Evolutionary conservation across 2,888 invertebrate species (phyloP).

Genomic region (Drosophila aldrichi): DNA sequence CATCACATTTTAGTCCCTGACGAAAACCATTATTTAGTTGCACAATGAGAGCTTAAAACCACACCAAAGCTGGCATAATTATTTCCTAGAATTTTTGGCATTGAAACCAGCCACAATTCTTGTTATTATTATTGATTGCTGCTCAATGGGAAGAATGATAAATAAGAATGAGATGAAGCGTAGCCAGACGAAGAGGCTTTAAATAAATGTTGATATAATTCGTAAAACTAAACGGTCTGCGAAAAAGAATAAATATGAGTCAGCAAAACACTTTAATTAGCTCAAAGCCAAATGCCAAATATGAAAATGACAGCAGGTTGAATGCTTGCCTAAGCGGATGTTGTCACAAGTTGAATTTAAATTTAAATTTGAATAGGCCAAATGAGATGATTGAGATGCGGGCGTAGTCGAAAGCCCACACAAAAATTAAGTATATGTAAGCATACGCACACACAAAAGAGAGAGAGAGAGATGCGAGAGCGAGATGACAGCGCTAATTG

Average conservation of each 20-base stretch:
- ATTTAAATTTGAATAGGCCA: constrained; percentile 32
- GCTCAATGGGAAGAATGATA: background rate
- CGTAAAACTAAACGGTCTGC: constrained; percentile 4
- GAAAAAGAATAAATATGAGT: constrained; percentile 18
- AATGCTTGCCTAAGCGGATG: constrained; percentile 62
- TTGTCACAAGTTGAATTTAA: constrained; percentile 24
- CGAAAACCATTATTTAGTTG: too few species aligned
- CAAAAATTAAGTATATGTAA: constrained; percentile 22
- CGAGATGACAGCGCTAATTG: constrained; percentile 57
- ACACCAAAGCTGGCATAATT: background rate
- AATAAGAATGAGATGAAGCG: constrained; percentile 1
- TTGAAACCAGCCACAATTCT: background rate
- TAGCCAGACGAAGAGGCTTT: background rate
- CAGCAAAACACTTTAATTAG: constrained; percentile 24
- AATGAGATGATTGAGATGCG: constrained; percentile 39
- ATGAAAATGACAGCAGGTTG: constrained; percentile 19
- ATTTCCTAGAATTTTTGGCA: background rate
- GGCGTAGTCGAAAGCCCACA: constrained; percentile 46
- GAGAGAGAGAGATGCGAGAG: too few species aligned
- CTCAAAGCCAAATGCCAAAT: constrained; percentile 29
- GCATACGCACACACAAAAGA: background rate
- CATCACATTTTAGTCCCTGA: background rate
- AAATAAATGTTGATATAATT: constrained; percentile 25
- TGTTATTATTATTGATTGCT: constrained; percentile 9
- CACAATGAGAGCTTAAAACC: background rate